phyloP scores from a whole-genome alignment of 2,888 invertebrate genomes.

The Oligia strigilis region DNA sequence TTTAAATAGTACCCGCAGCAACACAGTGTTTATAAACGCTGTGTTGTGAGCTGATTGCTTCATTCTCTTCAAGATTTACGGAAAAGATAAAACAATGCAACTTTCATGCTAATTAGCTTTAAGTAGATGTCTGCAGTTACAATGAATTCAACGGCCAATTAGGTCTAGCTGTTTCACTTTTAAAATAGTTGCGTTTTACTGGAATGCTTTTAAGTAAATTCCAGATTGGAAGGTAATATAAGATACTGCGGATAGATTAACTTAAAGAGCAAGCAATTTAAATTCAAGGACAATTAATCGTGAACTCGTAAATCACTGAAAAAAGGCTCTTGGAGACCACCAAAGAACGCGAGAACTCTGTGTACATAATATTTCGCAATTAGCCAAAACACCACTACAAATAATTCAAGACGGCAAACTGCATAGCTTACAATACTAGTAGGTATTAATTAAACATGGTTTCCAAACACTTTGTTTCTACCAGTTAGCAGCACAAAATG shows the following conservation, averaged over 20 bases:
- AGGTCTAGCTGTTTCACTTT: conserved; percentile 37
- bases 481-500: conserved; percentile 14
- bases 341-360: not conserved
- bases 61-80: conserved; percentile 57
- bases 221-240: not conserved
- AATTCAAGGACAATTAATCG: conserved; percentile 9
- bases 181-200: conserved; percentile 6
- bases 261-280: not conserved
- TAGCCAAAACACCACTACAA: conserved; percentile 25
- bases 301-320: not conserved
- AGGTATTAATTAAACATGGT: conserved; percentile 31
- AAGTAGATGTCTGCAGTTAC: conserved; percentile 40
- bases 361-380: conserved; percentile 34
- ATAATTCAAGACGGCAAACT: conserved; percentile 15
- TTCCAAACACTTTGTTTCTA: conserved; percentile 37
- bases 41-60: conserved; percentile 57
- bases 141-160: conserved; percentile 40
- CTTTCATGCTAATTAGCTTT: conserved; percentile 60
- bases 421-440: conserved; percentile 22
- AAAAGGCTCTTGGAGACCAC: conserved; percentile 1
- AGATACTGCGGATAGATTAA: conserved; percentile 7
- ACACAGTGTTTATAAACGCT: conserved; percentile 54
- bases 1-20: conserved; percentile 60
- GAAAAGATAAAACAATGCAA: conserved; percentile 60
- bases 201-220: conserved; percentile 24